phyloP scores from a whole-genome alignment of 2,113 vertebrate species.

The Alectura lathami region DNA sequence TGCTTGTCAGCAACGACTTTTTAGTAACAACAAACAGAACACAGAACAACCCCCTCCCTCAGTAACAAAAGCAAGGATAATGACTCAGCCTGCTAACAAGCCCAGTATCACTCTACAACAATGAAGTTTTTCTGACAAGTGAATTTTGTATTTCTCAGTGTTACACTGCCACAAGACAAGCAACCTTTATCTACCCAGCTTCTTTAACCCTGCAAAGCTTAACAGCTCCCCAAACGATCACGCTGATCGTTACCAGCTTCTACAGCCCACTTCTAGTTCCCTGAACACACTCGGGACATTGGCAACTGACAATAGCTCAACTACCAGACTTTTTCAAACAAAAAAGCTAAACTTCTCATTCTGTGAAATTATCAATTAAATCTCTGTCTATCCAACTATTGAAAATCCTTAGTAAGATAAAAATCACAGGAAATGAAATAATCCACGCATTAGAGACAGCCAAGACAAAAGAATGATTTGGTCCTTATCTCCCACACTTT shows the following conservation, averaged over 20 bases:
- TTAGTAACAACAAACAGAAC: neutral
- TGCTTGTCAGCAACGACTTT: neutral
- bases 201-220: neutral
- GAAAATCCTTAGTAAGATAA: neutral
- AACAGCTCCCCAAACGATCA: neutral
- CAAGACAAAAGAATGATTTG: neutral
- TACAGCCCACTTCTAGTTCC: neutral
- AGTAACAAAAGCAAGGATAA: slow-evolving; percentile 11
- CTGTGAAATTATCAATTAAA: neutral
- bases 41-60: neutral
- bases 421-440: neutral
- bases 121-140: neutral
- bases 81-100: slow-evolving; percentile 25
- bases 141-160: neutral
- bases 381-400: neutral
- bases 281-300: neutral
- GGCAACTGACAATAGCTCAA: neutral
- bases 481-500: too few relatives aligned
- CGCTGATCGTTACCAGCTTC: neutral
- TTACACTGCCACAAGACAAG: neutral
- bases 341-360: neutral
- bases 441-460: neutral
- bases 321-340: neutral
- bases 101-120: neutral
- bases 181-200: neutral